A percentile compares a stretch with the other conserved stretches of the same genome.
These are phyloP conservation scores for Tonatia bakeri DNA, from an alignment of 2,113 vertebrate species.

Conservation along the genomic window DNA sequence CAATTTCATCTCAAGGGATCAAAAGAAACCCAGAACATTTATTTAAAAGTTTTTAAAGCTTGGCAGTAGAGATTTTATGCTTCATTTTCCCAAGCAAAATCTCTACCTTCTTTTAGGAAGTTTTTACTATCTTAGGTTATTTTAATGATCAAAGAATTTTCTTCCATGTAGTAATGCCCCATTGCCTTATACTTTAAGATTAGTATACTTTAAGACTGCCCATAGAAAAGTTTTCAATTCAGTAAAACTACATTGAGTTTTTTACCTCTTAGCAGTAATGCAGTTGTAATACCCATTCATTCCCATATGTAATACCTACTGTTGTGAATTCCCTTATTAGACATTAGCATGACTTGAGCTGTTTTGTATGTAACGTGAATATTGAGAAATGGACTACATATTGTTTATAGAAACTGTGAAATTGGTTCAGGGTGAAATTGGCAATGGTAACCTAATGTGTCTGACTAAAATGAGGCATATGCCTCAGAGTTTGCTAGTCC, in stretches of 20 bases:
- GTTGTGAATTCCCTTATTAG: neutral
- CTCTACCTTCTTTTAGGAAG: conserved; percentile 36
- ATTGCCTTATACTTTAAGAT: conserved; percentile 8
- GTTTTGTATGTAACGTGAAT: neutral
- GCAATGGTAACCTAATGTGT: neutral
- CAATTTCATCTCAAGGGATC: conserved; percentile 62
- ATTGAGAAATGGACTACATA: neutral
- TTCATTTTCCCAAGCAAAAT: conserved; percentile 41
- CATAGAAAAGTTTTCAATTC: neutral
- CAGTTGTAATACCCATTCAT: neutral
- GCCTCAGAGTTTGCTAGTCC: neutral
- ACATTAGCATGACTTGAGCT: neutral
- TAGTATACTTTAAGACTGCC: neutral
- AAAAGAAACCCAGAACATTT: conserved; percentile 45
- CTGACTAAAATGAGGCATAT: neutral
- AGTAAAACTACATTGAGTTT: neutral
- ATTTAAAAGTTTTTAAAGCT: conserved; percentile 25
- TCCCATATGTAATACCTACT: neutral
- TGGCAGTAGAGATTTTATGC: neutral
- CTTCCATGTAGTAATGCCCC: neutral
- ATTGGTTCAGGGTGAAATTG: neutral
- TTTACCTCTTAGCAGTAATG: neutral
- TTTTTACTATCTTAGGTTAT: neutral
- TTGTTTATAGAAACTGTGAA: neutral
- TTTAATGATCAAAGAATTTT: conserved; percentile 19